A percentile compares a stretch with the other conserved stretches of the same genome.
These are phyloP conservation scores for Neosilurus mollespiculum DNA, from an alignment of 2,797 vertebrate species.

Conservation along the genomic window DNA sequence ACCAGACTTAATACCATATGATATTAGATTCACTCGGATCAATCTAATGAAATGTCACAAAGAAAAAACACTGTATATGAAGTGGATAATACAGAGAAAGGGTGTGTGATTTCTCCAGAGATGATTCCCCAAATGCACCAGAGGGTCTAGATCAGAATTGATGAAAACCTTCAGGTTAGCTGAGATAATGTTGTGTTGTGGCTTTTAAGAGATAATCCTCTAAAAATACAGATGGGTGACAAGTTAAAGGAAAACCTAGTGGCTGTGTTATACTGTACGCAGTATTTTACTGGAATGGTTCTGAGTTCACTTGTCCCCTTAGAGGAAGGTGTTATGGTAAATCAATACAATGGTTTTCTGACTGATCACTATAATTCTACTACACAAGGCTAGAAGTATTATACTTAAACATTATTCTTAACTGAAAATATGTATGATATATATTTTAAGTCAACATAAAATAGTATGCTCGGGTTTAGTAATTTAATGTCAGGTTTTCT, in stretches of 20 bases:
- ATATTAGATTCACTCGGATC: slow-evolving; percentile 41
- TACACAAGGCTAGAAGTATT: neutral
- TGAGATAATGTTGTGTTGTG: slow-evolving; percentile 13
- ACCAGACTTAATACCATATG: slow-evolving; percentile 31
- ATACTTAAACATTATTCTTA: neutral
- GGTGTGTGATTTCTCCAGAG: slow-evolving; percentile 56
- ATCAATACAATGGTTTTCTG: slow-evolving; percentile 11
- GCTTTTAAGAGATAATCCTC: slow-evolving; percentile 8
- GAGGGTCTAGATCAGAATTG: slow-evolving; percentile 32
- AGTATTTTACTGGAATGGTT: neutral
- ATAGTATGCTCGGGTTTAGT: too few relatives aligned
- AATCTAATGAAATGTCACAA: slow-evolving; percentile 50
- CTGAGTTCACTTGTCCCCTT: neutral
- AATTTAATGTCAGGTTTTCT: too few relatives aligned
- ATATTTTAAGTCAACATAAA: too few relatives aligned
- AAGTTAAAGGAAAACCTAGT: neutral
- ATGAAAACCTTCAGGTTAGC: slow-evolving; percentile 28
- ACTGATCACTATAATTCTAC: neutral
- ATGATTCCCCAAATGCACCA: slow-evolving; percentile 15
- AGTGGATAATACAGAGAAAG: slow-evolving; percentile 55
- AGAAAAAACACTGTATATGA: slow-evolving; percentile 49
- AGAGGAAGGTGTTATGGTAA: slow-evolving; percentile 1
- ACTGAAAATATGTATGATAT: neutral
- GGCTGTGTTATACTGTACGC: neutral
- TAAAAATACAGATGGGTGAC: neutral